Base-by-base conservation (phyloP, 2,797 vertebrate genomes). In the Melopsittacus undulatus region DNA sequence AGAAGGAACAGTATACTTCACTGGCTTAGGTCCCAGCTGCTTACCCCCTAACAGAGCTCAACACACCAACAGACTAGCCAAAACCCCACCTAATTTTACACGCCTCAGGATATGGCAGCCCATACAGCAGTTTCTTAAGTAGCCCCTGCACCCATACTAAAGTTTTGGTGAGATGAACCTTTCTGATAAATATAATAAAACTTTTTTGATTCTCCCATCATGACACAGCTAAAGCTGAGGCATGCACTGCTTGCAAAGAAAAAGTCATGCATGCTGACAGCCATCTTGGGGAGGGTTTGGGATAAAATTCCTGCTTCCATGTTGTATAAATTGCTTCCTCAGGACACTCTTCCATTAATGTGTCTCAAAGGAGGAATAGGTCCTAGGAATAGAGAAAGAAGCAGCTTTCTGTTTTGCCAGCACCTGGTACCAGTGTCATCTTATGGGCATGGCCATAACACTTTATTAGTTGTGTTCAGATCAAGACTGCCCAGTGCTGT, bases 81-180 rank as follows among this genome's bases (percentile, higher is more conserved):
- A 70, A 80, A 69, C 0, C 19, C 5, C 48, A 13, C 52, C 21
- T 52, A 7, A 24, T 76, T 87, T 82, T 57, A 29, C 29, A 36
- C 4, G 40, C 11, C 17, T 82, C 49, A 48, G 70, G 34, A 56
- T 68, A 42, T 1, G 4, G 17, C 32, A 69, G 5, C 1, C 0
- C 1, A 7, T 4, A n/a, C 19, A 92, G 48, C 40, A 91, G 63
- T 21, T 59, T 40, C 15, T 24, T 56, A 29, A 62, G 42, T 13
- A 40, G 34, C 27, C 3, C 18, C 19, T 68, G 18, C 52, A 46
- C 10, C 26, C n/a, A 3, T 3, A 17, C 7, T 23, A 62, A 85
- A 62, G 8, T n/a, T 79, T 8, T 83, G 13, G 7, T 46, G 66
- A 43, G 7, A 7, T 1, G 13, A 40, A 32, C 3, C 10, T 36